Evolutionary conservation across 2,113 vertebrate genomes (phyloP).

Genomic region (Blennius ocellaris): DNA sequence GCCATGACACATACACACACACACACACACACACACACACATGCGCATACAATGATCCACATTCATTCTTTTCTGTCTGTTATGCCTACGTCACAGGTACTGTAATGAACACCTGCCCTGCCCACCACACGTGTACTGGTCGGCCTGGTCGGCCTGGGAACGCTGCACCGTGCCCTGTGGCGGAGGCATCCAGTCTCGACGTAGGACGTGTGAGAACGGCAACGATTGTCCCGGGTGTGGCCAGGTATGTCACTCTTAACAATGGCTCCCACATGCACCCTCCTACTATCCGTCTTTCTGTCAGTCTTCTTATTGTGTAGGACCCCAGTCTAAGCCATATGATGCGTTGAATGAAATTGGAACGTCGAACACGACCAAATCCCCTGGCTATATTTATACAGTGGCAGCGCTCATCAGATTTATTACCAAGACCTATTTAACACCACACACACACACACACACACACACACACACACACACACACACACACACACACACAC

Average conservation of each 20-base stretch:
- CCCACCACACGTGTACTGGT: conserved; percentile 95
- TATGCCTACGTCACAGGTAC: conserved; percentile 83
- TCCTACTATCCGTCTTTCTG: neutral
- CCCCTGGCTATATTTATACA: conserved; percentile 66
- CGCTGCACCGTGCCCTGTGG: conserved; percentile 94
- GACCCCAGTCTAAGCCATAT: conserved; percentile 21
- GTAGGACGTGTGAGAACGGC: conserved; percentile 93
- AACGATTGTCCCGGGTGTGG: conserved; percentile 94
- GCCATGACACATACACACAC: too few species aligned
- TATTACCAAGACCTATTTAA: conserved; percentile 71
- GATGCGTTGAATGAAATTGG: conserved; percentile 57
- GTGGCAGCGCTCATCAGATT: conserved; percentile 61
- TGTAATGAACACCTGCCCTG: conserved; percentile 97
- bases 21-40: too few species aligned
- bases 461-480: conserved; percentile 14
- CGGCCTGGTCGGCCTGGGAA: conserved; percentile 96
- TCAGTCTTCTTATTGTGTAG: conserved; percentile 24
- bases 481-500: conserved; percentile 2
- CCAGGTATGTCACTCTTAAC: conserved; percentile 80
- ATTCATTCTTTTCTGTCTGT: neutral
- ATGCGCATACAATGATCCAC: neutral
- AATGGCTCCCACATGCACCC: neutral
- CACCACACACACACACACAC: conserved; percentile 20
- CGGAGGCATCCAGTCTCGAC: conserved; percentile 94
- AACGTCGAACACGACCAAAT: conserved; percentile 58